These are phyloP conservation scores for Halcyon smyrnensis DNA, from an alignment of 2,797 vertebrate species.

Conservation along the genomic window DNA sequence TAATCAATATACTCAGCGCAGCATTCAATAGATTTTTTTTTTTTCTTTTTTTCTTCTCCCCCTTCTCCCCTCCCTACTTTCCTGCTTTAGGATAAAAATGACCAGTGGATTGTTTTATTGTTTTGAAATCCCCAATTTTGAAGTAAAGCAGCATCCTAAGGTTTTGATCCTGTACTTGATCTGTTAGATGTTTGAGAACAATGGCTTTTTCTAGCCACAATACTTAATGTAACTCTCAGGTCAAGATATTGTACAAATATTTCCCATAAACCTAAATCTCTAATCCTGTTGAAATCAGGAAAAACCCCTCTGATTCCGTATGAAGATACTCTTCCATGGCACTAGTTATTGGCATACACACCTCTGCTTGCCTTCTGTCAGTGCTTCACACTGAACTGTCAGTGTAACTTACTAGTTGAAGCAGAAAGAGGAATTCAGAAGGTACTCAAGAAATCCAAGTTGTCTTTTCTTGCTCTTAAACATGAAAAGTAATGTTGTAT, in stretches of 20 bases:
- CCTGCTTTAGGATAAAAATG: neutral
- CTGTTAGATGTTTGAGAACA: neutral
- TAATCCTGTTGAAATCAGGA: neutral
- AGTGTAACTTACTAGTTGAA: neutral
- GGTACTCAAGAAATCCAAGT: neutral
- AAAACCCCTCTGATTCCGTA: rapidly evolving
- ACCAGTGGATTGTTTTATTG: neutral
- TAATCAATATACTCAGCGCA: neutral
- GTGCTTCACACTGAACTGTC: neutral
- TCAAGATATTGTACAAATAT: neutral
- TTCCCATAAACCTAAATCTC: neutral
- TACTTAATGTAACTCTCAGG: neutral
- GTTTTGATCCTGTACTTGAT: neutral
- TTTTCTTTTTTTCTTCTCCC: too few relatives aligned
- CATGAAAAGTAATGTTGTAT: neutral
- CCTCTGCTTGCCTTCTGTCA: neutral
- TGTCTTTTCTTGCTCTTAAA: neutral
- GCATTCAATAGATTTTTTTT: neutral
- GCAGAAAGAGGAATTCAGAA: neutral
- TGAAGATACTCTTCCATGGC: neutral
- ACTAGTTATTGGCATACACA: neutral
- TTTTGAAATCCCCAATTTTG: neutral
- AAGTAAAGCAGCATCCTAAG: neutral
- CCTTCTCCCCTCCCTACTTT: rapidly evolving
- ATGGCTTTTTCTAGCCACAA: neutral